A percentile compares a stretch with the other conserved stretches of the same genome.
These are phyloP conservation scores for Apodemus speciosus DNA, from an alignment of 2,113 vertebrate genomes.

Conservation along the genomic window DNA sequence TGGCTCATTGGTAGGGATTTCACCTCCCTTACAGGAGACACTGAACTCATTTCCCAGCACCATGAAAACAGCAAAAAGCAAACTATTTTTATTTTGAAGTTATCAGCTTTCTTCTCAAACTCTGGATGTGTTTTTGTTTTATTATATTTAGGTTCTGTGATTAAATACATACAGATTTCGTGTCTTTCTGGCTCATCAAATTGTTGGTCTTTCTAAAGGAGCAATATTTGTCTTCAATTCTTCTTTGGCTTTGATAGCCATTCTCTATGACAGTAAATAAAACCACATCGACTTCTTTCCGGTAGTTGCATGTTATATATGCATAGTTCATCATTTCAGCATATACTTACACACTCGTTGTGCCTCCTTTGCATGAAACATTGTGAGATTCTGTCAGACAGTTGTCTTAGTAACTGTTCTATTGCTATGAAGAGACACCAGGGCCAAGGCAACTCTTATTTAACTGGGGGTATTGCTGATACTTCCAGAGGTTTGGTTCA, in stretches of 20 bases:
- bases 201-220: not conserved
- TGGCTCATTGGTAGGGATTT: not conserved
- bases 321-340: not conserved
- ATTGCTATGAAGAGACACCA: not conserved
- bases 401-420: not conserved
- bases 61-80: not conserved
- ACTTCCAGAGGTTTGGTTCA: not conserved
- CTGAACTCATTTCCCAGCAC: not conserved
- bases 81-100: not conserved
- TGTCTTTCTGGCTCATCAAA: not conserved
- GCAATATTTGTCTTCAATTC: not conserved
- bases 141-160: not conserved
- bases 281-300: not conserved
- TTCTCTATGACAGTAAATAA: not conserved
- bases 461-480: not conserved
- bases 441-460: not conserved
- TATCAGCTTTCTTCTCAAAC: not conserved
- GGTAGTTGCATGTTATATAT: not conserved
- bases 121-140: not conserved
- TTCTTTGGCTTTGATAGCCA: not conserved
- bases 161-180: not conserved
- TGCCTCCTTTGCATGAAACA: not conserved
- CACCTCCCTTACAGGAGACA: no score
- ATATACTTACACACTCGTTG: not conserved
- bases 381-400: not conserved